Evolutionary conservation across 2,888 invertebrate species (phyloP), one percentile per base, ranked within the genome.

Genomic region (Troides aeacus): DNA sequence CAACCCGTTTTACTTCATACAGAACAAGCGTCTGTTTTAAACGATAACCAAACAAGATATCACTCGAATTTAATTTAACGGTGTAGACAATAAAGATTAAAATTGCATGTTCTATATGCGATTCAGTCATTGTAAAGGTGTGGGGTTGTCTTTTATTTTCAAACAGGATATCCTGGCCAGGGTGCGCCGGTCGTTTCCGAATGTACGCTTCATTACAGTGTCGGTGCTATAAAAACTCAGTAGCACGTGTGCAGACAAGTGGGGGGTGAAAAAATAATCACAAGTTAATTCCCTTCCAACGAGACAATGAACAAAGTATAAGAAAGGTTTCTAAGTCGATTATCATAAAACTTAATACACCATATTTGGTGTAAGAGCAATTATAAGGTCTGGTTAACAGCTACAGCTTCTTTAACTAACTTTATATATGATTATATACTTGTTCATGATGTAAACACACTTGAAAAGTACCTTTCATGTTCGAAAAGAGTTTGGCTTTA

Each of bases 121-220:
- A 59, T 57, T 17, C 46, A 46, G 68, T 69, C 74, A 66, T 69
- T 73, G 75, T 73, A 81, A 83, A 85, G 86, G 88, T 87, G 88
- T 83, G 83, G 86, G 88, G 87, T 85, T 81, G 85, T 85, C 86
- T 88, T 90, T 90, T 89, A 86, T 89, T 89, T 88, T 86, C 80
- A 86, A 87, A 90, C 90, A 90, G 90, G 90, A 90, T 89, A 89
- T 90, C 90, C 90, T 89, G 88, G 78, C 81, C 76, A 81, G 84
- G 80, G 85, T 79, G 79, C 78, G 81, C 77, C 79, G 79, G 82
- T 81, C 79, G 78, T 86, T 87, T 87, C 88, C 86, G 84, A 87
- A 80, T 84, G 82, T 83, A 85, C 84, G 86, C 84, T 86, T 88
- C 83, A 83, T 87, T 88, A 85, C 76, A 82, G 77, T 78, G 84